A percentile compares a stretch with the other conserved stretches of the same genome.
Evolutionary conservation across 2,888 invertebrate genomes (phyloP).

Genomic region (Ametastegia equiseti): DNA sequence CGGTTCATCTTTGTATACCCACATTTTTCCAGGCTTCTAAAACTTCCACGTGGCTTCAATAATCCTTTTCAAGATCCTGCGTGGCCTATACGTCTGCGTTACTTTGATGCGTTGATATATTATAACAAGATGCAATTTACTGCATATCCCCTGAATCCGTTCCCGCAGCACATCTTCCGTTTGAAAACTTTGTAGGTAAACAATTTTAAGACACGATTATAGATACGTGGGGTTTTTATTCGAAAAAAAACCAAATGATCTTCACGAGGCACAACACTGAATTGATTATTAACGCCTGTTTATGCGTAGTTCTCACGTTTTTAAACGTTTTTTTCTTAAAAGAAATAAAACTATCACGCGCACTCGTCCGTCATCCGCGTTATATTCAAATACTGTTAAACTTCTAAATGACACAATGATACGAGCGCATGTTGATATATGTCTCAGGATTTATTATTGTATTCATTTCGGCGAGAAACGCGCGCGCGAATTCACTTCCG

Average conservation of each 20-base stretch:
- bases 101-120: too few relatives aligned
- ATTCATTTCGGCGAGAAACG: too few relatives aligned
- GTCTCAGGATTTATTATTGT: too few relatives aligned
- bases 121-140: too few relatives aligned
- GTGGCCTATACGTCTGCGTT: too few relatives aligned
- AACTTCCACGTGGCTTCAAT: slow-evolving; percentile 67
- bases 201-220: background rate
- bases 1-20: slow-evolving; percentile 47
- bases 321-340: slow-evolving; percentile 6
- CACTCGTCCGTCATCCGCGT: slow-evolving; percentile 21
- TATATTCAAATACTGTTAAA: background rate
- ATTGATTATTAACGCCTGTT: background rate
- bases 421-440: background rate
- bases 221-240: background rate
- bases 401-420: background rate
- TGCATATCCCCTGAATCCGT: too few relatives aligned
- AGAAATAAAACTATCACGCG: slow-evolving; percentile 9
- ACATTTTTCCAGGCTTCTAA: slow-evolving; percentile 69
- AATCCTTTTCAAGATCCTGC: slow-evolving; percentile 27
- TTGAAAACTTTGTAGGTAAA: background rate
- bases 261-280: slow-evolving; percentile 23
- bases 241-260: too few relatives aligned
- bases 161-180: too few relatives aligned
- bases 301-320: background rate
- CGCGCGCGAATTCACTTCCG: too few relatives aligned